These are phyloP conservation scores for Tethea ocularis DNA, from an alignment of 2,888 invertebrate species.

Conservation along the genomic window DNA sequence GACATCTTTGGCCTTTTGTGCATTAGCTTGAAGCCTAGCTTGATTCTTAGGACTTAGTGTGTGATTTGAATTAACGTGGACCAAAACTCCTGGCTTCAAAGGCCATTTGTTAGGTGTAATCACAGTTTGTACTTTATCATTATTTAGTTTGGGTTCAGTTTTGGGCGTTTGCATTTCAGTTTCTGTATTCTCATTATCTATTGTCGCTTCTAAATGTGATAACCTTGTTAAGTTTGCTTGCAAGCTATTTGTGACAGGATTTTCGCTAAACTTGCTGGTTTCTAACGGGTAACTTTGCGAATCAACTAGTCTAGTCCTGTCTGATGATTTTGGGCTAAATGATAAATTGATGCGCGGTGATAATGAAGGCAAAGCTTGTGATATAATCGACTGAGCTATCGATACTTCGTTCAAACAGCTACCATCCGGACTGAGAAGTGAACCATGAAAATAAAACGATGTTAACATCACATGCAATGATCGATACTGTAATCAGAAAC, in stretches of 20 bases:
- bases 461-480: slow-evolving; percentile 47
- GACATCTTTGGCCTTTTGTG: slow-evolving; percentile 46
- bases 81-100: slow-evolving; percentile 93
- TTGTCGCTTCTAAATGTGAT: slow-evolving; percentile 58
- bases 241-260: slow-evolving; percentile 36
- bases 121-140: slow-evolving; percentile 57
- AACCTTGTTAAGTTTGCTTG: slow-evolving; percentile 59
- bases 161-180: slow-evolving; percentile 52
- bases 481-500: slow-evolving; percentile 2
- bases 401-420: slow-evolving; percentile 81
- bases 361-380: slow-evolving; percentile 79
- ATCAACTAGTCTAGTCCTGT: slow-evolving; percentile 76
- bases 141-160: slow-evolving; percentile 51
- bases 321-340: slow-evolving; percentile 75
- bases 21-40: slow-evolving; percentile 60
- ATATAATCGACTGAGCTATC: slow-evolving; percentile 82
- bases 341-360: slow-evolving; percentile 74
- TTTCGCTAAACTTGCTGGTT: slow-evolving; percentile 66
- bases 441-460: slow-evolving; percentile 32
- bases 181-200: slow-evolving; percentile 43
- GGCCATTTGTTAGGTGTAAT: slow-evolving; percentile 91
- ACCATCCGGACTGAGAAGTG: slow-evolving; percentile 72
- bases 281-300: slow-evolving; percentile 59
- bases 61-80: slow-evolving; percentile 93
- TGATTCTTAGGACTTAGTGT: slow-evolving; percentile 85